Conservation (phyloP, 2,113 vertebrate genomes). For the Xenus cinereus region DNA sequence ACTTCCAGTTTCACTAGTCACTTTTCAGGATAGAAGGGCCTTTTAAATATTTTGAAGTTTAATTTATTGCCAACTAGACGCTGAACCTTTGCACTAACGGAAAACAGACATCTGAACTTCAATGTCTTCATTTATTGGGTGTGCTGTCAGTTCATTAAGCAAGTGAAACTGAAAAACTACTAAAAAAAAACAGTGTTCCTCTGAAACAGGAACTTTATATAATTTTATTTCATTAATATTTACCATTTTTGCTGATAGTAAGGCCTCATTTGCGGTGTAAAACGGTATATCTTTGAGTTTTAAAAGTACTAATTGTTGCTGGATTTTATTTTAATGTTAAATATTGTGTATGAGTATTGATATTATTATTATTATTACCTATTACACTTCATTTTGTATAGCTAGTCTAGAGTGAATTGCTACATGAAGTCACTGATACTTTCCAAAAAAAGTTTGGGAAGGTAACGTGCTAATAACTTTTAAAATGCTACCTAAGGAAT, state of each 20-base stretch:
- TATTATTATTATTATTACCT: neutral
- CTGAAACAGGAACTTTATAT: neutral
- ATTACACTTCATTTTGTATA: neutral
- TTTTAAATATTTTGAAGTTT: neutral
- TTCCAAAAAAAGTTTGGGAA: neutral
- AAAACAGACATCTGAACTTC: neutral
- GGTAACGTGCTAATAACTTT: neutral
- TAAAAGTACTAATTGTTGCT: neutral
- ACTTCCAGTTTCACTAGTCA: neutral
- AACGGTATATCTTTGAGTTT: neutral
- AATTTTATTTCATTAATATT: neutral
- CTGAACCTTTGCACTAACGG: neutral
- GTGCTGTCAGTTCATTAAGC: neutral
- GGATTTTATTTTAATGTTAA: neutral
- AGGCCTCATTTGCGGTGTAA: neutral
- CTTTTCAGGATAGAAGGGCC: neutral
- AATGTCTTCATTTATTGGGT: neutral
- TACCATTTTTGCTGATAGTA: neutral
- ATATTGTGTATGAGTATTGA: neutral
- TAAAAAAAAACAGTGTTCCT: neutral
- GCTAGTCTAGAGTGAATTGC: neutral
- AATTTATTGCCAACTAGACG: neutral
- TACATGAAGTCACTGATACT: neutral
- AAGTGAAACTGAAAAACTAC: neutral
- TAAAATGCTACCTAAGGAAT: neutral